These are phyloP conservation scores for Chrysotoxum bicinctum DNA, from an alignment of 2,888 invertebrate genomes.

Conservation along the genomic window DNA sequence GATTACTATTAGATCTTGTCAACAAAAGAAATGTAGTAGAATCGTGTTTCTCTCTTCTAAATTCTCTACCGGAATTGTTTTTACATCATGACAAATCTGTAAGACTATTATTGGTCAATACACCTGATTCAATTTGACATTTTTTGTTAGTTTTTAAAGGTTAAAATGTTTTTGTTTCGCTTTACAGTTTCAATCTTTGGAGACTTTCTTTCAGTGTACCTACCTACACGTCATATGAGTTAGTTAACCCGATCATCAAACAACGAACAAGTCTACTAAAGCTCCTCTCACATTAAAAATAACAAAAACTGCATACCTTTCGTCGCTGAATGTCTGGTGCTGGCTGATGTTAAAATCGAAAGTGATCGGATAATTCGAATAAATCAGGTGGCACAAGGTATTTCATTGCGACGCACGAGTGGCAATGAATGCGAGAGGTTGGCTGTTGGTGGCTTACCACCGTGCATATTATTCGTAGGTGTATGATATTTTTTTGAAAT, in stretches of 20 bases:
- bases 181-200: too few species aligned
- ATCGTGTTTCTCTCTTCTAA: too few species aligned
- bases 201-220: not conserved
- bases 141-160: not conserved
- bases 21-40: too few species aligned
- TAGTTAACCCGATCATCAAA: not conserved
- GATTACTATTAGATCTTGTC: too few species aligned
- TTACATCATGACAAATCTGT: too few species aligned
- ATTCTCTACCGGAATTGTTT: too few species aligned
- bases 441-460: constrained; percentile 11
- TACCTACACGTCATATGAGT: not conserved
- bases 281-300: not conserved
- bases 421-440: constrained; percentile 21
- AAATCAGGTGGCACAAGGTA: constrained; percentile 22
- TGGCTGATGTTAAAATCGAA: constrained; percentile 43
- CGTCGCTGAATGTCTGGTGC: constrained; percentile 34
- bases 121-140: too few species aligned
- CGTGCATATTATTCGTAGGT: constrained; percentile 44
- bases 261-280: not conserved
- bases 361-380: constrained; percentile 50
- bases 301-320: constrained; percentile 33
- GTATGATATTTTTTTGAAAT: constrained; percentile 42
- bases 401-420: constrained; percentile 2
- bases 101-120: too few species aligned
- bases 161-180: too few species aligned